Base-by-base conservation (phyloP, 2,113 vertebrate genomes). In the Sander lucioperca region DNA sequence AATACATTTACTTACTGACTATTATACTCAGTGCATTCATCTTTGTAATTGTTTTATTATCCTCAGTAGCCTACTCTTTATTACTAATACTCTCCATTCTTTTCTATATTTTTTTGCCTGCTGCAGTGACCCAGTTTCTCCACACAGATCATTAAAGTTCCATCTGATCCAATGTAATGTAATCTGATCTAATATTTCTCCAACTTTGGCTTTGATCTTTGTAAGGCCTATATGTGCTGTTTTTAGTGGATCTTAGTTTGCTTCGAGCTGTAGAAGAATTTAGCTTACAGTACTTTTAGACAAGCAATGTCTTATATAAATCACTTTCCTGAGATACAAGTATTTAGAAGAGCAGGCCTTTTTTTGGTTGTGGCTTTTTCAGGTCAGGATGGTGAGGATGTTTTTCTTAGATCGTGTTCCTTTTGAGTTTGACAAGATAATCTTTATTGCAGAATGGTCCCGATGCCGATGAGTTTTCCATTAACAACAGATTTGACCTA, bases 121-220 rank as follows among this genome's bases (percentile, higher is more conserved):
- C 33, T 66, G 57, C 57, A 68, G 23, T 87, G 75, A 72, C 85
- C 74, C 71, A 87, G 23, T 81, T 89, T 74, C 39, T 67, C 48
- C 61, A 33, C 68, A 68, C 11, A 2, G 36, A 71, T 70, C 74
- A 74, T 83, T 63, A 63, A 86, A 78, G 56, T 79, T 86, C 82
- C 14, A 79, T 73, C 48, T 71, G 33, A 84, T 62, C 43, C 53
- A 69, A 9, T 25, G 56, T 63, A 57, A 64, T 59, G 11, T 77
- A 78, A 72, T 71, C 74, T 67, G 77, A 61, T 78, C 72, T 81
- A 67, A 75, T 83, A 74, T 74, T 61, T 47, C 69, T 64, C 43
- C 39, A 56, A 47, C 50, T 68, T 67, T n/a, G 33, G 19, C 67
- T 80, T 63, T 61, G 36, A 77, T 80, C 57, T 74, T 43, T 72